These are phyloP conservation scores for Patiria pectinifera DNA, from an alignment of 53 echinoderm and acorn worm species.

Conservation along the genomic window DNA sequence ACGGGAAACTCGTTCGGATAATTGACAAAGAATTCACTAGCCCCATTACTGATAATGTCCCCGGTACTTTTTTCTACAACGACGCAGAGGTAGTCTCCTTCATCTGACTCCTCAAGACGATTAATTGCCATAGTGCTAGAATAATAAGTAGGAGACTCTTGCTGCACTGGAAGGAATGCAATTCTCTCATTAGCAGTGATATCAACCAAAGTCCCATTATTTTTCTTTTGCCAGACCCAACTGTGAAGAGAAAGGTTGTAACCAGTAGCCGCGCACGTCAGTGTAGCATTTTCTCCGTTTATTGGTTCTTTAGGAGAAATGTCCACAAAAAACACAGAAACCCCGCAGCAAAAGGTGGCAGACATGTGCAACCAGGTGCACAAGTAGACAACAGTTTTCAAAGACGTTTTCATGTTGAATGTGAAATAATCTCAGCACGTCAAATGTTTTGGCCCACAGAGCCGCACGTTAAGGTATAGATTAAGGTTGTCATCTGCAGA, in stretches of 20 bases:
- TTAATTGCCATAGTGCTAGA: slow-evolving; percentile 11
- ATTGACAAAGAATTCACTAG: background rate
- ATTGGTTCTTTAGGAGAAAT: background rate
- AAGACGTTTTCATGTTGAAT: background rate
- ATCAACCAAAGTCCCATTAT: background rate
- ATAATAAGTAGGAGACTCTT: background rate
- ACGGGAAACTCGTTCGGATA: slow-evolving; percentile 40
- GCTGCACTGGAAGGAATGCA: background rate
- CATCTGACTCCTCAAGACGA: slow-evolving; percentile 14
- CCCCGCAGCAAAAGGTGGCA: background rate
- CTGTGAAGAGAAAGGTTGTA: background rate
- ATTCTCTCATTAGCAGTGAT: background rate
- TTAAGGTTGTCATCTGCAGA: no score
- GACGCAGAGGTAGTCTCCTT: background rate
- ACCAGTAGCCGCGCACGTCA: background rate
- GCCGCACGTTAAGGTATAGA: background rate
- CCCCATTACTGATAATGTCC: background rate
- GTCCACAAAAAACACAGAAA: background rate
- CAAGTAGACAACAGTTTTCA: background rate
- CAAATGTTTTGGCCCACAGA: background rate
- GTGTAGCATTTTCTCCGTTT: background rate
- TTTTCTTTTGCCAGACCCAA: background rate
- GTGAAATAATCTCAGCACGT: background rate
- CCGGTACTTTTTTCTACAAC: background rate
- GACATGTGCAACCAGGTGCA: background rate